Conservation (phyloP, 2,797 vertebrate genomes). For the Dipus sagitta region DNA sequence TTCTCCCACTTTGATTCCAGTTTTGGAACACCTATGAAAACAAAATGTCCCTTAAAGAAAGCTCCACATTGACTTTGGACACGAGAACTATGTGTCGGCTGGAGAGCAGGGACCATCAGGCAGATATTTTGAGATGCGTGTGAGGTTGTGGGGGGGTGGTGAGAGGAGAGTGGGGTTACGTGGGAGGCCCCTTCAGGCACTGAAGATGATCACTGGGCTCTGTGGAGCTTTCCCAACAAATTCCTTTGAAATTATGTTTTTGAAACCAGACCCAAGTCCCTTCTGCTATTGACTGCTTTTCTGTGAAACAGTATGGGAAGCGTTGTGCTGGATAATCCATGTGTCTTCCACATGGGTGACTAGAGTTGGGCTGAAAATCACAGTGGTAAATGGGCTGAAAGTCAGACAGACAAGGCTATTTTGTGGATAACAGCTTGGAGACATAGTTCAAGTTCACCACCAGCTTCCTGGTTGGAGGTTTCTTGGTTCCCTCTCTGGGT, state of each 20-base stretch:
- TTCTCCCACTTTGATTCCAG: slow-evolving; percentile 72
- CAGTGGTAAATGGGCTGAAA: not conserved
- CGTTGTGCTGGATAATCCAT: not conserved
- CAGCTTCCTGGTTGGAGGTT: not conserved
- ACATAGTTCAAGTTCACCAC: fast-evolving
- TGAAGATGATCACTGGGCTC: not conserved
- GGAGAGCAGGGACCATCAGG: not conserved
- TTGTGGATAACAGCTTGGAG: not conserved
- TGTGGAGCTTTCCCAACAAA: slow-evolving; percentile 6
- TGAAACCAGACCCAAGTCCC: slow-evolving; percentile 26
- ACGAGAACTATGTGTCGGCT: not conserved
- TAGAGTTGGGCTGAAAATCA: not conserved
- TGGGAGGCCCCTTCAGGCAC: not conserved
- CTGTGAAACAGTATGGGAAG: slow-evolving; percentile 58
- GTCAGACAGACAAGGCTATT: fast-evolving
- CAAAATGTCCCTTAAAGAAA: slow-evolving; percentile 57
- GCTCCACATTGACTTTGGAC: not conserved
- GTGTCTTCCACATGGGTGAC: not conserved
- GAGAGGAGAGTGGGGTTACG: not conserved
- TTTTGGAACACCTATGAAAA: slow-evolving; percentile 76
- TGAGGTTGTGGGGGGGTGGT: not conserved
- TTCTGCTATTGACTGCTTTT: slow-evolving; percentile 52
- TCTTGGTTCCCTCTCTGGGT: no score
- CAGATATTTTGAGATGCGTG: not conserved
- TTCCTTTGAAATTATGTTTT: slow-evolving; percentile 61